Conservation (phyloP, 2,797 vertebrate genomes). For the Hapalemur alaotrensis region DNA sequence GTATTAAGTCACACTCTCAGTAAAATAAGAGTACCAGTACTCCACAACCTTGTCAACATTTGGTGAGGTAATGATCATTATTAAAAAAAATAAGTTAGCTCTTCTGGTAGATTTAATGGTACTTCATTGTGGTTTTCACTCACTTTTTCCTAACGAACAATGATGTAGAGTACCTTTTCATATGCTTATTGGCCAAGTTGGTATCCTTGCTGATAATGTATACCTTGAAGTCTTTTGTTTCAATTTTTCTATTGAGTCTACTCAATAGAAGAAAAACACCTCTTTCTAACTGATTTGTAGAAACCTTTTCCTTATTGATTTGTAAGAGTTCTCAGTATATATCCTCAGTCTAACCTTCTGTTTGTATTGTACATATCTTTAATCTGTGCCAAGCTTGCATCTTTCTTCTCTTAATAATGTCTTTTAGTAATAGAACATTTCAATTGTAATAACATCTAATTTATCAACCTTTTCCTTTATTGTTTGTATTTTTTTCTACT, state of each 20-base stretch:
- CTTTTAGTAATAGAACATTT: not conserved
- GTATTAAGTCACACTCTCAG: not conserved
- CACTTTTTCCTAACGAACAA: not conserved
- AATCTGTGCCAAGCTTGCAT: not conserved
- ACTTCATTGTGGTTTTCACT: not conserved
- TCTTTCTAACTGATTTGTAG: not conserved
- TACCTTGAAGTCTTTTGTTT: not conserved
- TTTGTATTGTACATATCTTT: not conserved
- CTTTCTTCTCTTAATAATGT: not conserved
- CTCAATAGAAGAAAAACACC: not conserved
- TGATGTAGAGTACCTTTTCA: not conserved
- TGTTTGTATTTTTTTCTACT: not conserved
- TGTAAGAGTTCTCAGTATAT: not conserved
- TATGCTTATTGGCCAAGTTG: not conserved
- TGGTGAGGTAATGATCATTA: not conserved
- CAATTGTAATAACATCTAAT: not conserved
- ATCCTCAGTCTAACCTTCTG: not conserved
- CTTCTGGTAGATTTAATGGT: not conserved
- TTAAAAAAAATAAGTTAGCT: not conserved
- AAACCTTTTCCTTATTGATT: not conserved
- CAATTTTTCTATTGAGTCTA: not conserved
- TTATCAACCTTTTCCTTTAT: not conserved
- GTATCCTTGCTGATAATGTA: not conserved
- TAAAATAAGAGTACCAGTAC: not conserved
- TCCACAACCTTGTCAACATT: not conserved